Evolutionary conservation across 2,888 invertebrate species (phyloP).

Genomic region (Tenthredo scrophulariae): DNA sequence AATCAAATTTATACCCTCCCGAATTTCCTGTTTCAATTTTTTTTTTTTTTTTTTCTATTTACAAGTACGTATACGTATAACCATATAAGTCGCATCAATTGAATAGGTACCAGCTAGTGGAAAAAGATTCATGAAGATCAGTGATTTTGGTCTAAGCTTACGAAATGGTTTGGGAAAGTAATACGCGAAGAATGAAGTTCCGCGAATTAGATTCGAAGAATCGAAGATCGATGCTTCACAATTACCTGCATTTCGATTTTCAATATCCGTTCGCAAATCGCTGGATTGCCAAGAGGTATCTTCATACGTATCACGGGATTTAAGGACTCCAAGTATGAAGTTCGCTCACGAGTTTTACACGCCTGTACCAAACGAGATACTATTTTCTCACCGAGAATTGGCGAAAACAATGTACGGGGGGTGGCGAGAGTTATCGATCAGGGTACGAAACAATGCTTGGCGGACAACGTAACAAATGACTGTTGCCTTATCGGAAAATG

Average conservation of each 20-base stretch:
- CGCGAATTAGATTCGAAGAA: neutral
- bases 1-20: neutral
- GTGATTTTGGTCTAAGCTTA: neutral
- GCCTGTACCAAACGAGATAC: neutral
- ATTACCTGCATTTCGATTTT: slow-evolving; percentile 42
- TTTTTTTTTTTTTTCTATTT: neutral
- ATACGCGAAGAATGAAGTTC: neutral
- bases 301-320: neutral
- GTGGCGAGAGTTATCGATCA: slow-evolving; percentile 72
- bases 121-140: neutral
- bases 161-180: neutral
- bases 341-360: neutral
- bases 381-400: slow-evolving; percentile 56
- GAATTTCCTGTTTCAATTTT: neutral
- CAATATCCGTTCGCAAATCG: slow-evolving; percentile 12
- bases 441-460: slow-evolving; percentile 73
- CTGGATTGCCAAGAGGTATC: neutral
- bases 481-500: slow-evolving; percentile 70
- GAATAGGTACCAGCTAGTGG: neutral
- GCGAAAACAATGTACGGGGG: slow-evolving; percentile 72
- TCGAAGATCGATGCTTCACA: slow-evolving; percentile 26
- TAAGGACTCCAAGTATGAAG: neutral
- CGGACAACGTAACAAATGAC: slow-evolving; percentile 76
- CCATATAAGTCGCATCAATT: neutral
- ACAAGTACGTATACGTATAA: neutral